These are phyloP conservation scores for Halesus radiatus DNA, from an alignment of 1,140 invertebrate genomes.

Conservation along the genomic window DNA sequence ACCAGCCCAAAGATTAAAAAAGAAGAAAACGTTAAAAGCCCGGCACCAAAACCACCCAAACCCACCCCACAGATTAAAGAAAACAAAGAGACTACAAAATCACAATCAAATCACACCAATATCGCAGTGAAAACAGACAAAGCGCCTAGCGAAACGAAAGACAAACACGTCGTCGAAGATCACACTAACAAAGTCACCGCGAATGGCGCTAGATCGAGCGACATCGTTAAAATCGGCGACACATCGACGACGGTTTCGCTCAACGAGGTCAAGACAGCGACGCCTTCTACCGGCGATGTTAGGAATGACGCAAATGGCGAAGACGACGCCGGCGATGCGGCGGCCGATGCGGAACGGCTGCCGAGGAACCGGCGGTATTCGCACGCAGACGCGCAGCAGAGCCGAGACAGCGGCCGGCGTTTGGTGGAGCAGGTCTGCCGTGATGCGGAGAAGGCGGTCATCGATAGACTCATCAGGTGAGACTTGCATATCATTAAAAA, in stretches of 20 bases:
- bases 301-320: neutral
- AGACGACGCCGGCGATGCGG: slow-evolving; percentile 16
- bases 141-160: neutral
- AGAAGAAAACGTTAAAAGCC: slow-evolving; percentile 52
- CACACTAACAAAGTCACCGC: slow-evolving; percentile 3
- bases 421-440: slow-evolving; percentile 63
- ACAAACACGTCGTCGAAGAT: slow-evolving; percentile 31
- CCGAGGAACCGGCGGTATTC: slow-evolving; percentile 22
- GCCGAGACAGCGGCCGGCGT: slow-evolving; percentile 40
- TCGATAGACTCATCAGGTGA: slow-evolving; percentile 54
- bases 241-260: neutral
- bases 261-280: neutral
- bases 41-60: slow-evolving; percentile 50
- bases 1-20: slow-evolving; percentile 39
- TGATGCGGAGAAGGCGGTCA: slow-evolving; percentile 66
- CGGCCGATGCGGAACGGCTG: neutral
- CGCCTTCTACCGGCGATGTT: neutral
- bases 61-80: neutral
- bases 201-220: neutral
- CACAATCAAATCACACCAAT: slow-evolving; percentile 5
- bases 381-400: slow-evolving; percentile 43
- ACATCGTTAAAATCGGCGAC: neutral
- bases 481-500: too few relatives aligned
- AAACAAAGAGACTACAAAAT: slow-evolving; percentile 21
- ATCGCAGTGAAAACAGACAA: neutral